Conservation (phyloP, 2,888 invertebrate genomes). For the Orthosia cruda region DNA sequence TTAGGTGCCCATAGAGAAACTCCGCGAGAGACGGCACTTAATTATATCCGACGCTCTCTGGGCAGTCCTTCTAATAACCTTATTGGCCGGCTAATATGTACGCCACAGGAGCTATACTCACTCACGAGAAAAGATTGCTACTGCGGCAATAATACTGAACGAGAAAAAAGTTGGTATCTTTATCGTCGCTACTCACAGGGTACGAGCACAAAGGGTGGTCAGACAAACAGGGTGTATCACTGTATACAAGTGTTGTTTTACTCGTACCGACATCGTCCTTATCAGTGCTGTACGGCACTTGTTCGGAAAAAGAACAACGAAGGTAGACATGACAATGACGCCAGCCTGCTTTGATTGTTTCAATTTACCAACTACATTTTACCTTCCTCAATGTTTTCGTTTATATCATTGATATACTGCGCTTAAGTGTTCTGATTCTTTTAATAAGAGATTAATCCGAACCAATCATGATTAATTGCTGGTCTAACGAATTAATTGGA, state of each 20-base stretch:
- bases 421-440: not conserved
- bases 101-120: not conserved
- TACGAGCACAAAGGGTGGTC: not conserved
- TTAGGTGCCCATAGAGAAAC: conserved; percentile 6
- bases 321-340: not conserved
- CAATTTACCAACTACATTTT: not conserved
- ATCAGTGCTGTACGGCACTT: not conserved
- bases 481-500: not conserved
- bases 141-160: not conserved
- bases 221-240: not conserved
- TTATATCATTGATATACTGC: not conserved
- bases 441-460: conserved; percentile 6
- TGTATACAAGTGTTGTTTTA: conserved; percentile 5
- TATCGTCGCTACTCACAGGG: not conserved
- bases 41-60: conserved; percentile 18
- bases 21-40: not conserved
- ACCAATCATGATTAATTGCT: conserved; percentile 4
- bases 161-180: not conserved
- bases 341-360: not conserved
- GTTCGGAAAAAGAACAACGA: not conserved
- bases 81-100: conserved; percentile 5
- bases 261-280: not conserved
- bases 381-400: not conserved
- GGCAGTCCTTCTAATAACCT: not conserved
- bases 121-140: not conserved